Base-by-base conservation (phyloP, 2,888 invertebrate genomes). In the Ommatoiulus sabulosus region DNA sequence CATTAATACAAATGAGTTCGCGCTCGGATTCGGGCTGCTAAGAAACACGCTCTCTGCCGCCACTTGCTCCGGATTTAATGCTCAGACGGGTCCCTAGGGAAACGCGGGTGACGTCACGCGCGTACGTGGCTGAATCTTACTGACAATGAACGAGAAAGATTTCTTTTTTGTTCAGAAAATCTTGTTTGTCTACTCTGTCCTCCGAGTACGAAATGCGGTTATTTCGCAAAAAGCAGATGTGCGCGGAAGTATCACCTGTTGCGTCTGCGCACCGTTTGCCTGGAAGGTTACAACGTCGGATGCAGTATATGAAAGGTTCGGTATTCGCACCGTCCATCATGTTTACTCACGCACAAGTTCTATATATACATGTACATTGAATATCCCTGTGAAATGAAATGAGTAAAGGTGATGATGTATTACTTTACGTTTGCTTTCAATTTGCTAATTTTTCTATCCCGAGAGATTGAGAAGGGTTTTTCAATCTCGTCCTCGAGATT, bases 1-100 rank as follows among this genome's bases (percentile, higher is more conserved):
- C 63, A 63, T 63, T 63, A 63, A 63, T 63, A 63, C 63, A 63
- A 63, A 63, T 63, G 63, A 63, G 63, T 20, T 63, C 63, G n/a
- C 20, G 63, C 63, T 7, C 20, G 63, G 63, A 5, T 63, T 63
- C 20, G 63, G 63, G 63, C 63, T 63, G 63, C 63, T 63, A 63
- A 63, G 63, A 20, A 63, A 63, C 63, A 20, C 63, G 4, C 5
- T 63, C 20, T 20, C 20, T 5, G 3, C 3, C n/a, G 63, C 3
- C n/a, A n/a, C 5, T 7, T 46, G 48, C 12, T 12, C 48, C 12
- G 48, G 48, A 12, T 48, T 48, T 48, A 48, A 48, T 48, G 12
- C 7, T 48, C 3, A 12, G 0, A 63, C 63, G 20, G 20, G 0
- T 12, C 57, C 57, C 57, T 10, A 57, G 57, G 63, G 63, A 15